Evolutionary conservation across 1,140 invertebrate species (phyloP), one percentile per base, ranked within the genome.

Genomic region (Zaprionus nigranus): DNA sequence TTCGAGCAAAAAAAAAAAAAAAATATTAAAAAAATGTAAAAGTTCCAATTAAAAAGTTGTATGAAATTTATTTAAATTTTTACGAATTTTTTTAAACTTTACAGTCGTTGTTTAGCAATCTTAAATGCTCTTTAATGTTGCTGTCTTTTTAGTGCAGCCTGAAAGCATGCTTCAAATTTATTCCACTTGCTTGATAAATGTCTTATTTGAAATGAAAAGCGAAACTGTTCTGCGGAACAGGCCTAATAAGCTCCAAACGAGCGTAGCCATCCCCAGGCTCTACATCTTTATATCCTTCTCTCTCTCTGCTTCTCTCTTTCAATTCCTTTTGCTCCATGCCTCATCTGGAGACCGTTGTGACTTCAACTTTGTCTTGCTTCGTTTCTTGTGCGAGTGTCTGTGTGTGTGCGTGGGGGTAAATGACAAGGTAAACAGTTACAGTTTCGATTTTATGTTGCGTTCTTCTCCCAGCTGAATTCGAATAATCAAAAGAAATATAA

Each of bases 371-470:
- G 13, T 56, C 30, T 38, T 57, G 40, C 26, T 9, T 60, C 36
- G n/a, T 24, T 60, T 26, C 17, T 9, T 62, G 15, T 20, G 5
- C 11, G 22, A 13, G n/a, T 58, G 24, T 30, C 4, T 22, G 20
- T 34, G 9, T 34, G 30, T 34, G 30, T 34, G 30, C 11, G 9
- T 0, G 26, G 49, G 24, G 5, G 13, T 46, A 57, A 71, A 62
- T 78, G 70, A 75, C 82, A 76, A 68, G 70, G 79, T 81, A 78
- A 84, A 84, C 78, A 80, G 66, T 81, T 74, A 53, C 59, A 67
- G 62, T 87, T 74, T 80, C 83, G 83, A 82, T 65, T 70, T 71
- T 43, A 53, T 69, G 69, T 65, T 77, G 57, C 60, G 40, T 60
- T 17, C 51, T 63, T 49, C 36, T 64, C 69, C 71, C 76, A 61